Conservation (phyloP, 53 echinoderm and acorn worm species). For the Temnopleurus reevesii region DNA sequence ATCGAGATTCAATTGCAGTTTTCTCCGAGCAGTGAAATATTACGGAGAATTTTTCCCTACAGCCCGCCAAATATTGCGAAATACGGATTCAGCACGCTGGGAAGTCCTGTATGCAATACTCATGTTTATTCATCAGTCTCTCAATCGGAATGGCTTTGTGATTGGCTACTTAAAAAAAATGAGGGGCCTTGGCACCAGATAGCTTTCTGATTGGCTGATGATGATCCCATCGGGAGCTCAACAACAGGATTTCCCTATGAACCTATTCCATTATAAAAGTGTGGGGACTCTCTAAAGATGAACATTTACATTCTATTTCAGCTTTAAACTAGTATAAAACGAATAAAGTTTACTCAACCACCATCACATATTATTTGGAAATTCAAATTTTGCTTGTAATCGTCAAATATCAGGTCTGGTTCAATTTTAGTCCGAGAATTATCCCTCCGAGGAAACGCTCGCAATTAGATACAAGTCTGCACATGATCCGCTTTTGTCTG, state of each 20-base stretch:
- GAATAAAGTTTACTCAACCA: not conserved
- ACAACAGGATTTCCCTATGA: slow-evolving; percentile 32
- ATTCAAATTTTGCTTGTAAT: not conserved
- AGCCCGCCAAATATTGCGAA: not conserved
- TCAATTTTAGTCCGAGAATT: not conserved
- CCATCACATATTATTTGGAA: not conserved
- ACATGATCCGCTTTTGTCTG: slow-evolving; percentile 46
- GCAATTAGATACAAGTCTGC: not conserved
- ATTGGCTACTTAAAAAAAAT: not conserved
- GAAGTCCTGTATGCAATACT: no score
- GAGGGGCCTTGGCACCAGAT: not conserved
- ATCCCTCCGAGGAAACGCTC: not conserved
- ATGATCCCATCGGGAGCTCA: not conserved
- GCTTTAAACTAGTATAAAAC: not conserved
- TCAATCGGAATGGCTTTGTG: not conserved
- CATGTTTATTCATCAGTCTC: not conserved
- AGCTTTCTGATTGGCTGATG: slow-evolving; percentile 2
- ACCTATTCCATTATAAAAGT: slow-evolving; percentile 3
- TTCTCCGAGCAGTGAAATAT: no score
- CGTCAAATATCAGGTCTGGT: not conserved
- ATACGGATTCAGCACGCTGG: not conserved
- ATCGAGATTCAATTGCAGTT: no score
- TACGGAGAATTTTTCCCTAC: no score
- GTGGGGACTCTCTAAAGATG: not conserved
- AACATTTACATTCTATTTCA: not conserved